Conservation (phyloP, 2,113 vertebrate genomes). For the Mystacornis crossleyi region DNA sequence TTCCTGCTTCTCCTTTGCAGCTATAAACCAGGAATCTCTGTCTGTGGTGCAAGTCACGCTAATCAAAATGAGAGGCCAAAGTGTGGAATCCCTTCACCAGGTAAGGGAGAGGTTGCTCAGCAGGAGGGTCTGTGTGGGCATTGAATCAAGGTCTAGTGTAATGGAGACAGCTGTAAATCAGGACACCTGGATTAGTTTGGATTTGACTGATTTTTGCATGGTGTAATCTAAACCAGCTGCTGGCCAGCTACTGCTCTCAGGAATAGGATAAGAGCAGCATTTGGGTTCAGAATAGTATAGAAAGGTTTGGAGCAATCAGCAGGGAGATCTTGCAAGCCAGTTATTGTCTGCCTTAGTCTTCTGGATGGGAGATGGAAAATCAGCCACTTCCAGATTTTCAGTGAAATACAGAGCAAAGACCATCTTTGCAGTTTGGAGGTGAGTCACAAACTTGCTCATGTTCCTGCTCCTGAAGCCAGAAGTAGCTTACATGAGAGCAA, state of each 20-base stretch:
- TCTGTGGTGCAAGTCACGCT: constrained; percentile 24
- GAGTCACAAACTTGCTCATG: neutral
- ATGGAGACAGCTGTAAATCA: neutral
- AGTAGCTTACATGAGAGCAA: neutral
- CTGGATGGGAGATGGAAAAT: neutral
- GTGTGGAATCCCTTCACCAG: constrained; percentile 73
- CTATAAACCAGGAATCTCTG: neutral
- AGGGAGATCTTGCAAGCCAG: neutral
- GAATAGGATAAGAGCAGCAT: neutral
- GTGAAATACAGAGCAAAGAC: neutral
- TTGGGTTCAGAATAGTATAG: neutral
- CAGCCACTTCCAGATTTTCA: neutral
- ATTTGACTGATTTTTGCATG: neutral
- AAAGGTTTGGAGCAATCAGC: neutral
- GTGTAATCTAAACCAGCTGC: neutral
- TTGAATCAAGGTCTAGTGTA: neutral
- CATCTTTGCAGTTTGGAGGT: neutral
- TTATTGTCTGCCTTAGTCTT: neutral
- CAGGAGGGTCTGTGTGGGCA: neutral
- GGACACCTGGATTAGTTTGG: neutral
- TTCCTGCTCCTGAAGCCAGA: neutral
- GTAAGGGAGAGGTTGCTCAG: constrained; percentile 32
- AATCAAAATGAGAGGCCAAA: constrained; percentile 56
- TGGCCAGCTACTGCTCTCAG: neutral
- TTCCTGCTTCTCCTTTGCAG: constrained; percentile 53